Evolutionary conservation across 92 coral and sea anemone genomes (phyloP).

Genomic region (Montipora capitata): DNA sequence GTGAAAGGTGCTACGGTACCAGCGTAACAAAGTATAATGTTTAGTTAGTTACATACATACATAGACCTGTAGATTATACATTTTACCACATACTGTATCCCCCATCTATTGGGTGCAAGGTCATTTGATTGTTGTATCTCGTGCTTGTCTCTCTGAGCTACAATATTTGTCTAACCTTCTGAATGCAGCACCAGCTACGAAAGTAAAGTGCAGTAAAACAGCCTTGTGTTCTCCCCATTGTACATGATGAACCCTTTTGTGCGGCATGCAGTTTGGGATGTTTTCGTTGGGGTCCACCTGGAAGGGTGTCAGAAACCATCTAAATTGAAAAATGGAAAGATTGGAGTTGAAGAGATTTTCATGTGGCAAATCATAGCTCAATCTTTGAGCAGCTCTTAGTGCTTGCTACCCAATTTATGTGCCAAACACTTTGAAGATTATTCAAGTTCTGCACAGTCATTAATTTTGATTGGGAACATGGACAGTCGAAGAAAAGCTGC

Average conservation of each 20-base stretch:
- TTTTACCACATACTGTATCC: neutral
- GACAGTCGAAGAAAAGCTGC: too few relatives aligned
- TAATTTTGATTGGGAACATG: too few relatives aligned
- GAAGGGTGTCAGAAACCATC: conserved; percentile 42
- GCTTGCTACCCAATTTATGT: neutral
- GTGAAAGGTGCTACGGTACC: too few relatives aligned
- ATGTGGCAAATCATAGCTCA: neutral
- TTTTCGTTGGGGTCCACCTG: conserved; percentile 54
- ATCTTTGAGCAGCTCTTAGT: neutral
- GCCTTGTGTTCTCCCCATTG: conserved; percentile 43
- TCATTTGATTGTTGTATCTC: conserved; percentile 37
- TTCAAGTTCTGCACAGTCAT: too few relatives aligned
- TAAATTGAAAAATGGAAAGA: conserved; percentile 41
- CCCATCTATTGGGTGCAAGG: conserved; percentile 20
- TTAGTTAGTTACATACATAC: too few relatives aligned
- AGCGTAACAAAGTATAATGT: too few relatives aligned
- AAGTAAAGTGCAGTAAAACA: conserved; percentile 43
- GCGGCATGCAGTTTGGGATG: conserved; percentile 52
- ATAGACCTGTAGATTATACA: too few relatives aligned
- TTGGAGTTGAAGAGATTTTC: conserved; percentile 12
- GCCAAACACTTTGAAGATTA: too few relatives aligned
- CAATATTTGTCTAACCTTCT: conserved; percentile 54
- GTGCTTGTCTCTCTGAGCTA: conserved; percentile 39
- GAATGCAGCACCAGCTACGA: conserved; percentile 56
- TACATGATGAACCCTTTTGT: conserved; percentile 65